These are phyloP conservation scores for Eupeodes latifasciatus DNA, from an alignment of 2,888 invertebrate species.

Conservation along the genomic window DNA sequence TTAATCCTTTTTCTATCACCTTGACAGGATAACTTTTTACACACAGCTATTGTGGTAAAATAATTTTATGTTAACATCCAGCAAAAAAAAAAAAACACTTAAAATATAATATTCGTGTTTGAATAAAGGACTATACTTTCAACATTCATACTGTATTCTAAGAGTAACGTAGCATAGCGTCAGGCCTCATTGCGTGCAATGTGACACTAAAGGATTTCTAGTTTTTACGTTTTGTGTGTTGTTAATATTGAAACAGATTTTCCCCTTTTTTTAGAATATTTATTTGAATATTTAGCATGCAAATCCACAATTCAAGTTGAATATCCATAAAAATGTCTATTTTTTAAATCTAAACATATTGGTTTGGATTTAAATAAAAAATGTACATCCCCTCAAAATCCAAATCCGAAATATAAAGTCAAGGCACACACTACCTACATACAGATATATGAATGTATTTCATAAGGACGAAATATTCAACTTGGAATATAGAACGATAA, in stretches of 20 bases:
- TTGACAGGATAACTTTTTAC: neutral
- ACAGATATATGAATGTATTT: neutral
- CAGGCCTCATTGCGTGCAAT: constrained; percentile 6
- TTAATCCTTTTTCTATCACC: constrained; percentile 21
- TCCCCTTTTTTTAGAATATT: neutral
- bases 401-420: neutral
- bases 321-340: constrained; percentile 26
- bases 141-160: neutral
- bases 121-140: neutral
- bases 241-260: neutral
- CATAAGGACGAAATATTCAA: neutral
- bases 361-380: constrained; percentile 6
- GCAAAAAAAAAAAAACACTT: constrained; percentile 8
- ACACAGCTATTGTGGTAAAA: neutral
- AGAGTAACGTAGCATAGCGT: neutral
- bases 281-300: constrained; percentile 12
- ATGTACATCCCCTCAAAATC: neutral
- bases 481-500: neutral
- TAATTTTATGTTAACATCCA: neutral
- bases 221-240: neutral
- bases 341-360: constrained; percentile 24
- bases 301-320: constrained; percentile 22
- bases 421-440: no score
- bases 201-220: constrained; percentile 9
- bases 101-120: constrained; percentile 16